Percentiles rank a stretch among this genome's conserved stretches.
Evolutionary conservation across 2,888 invertebrate genomes (phyloP).

Genomic region (Lamellibrachia satsuma): DNA sequence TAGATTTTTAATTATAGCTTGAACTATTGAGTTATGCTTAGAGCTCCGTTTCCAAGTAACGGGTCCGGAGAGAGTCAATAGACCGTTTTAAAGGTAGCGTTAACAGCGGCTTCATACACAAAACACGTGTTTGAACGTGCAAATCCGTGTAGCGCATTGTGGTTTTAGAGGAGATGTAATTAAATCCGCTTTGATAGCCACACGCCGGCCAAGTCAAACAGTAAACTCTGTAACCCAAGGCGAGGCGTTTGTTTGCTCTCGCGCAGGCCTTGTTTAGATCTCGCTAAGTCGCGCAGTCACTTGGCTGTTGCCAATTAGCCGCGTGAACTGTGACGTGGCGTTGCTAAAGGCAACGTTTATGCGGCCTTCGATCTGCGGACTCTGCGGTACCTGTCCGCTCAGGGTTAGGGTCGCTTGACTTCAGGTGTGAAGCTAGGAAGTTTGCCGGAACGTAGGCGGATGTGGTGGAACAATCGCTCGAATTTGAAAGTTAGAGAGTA

Average conservation of each 20-base stretch:
- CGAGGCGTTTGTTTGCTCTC: background rate
- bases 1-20: background rate
- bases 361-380: background rate
- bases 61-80: background rate
- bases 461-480: background rate
- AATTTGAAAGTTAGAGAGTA: background rate
- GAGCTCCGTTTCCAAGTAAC: background rate
- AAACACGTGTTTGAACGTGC: background rate
- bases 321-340: conserved; percentile 13
- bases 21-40: background rate
- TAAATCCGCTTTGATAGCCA: background rate
- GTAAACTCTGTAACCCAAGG: background rate
- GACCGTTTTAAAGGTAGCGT: background rate
- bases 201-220: background rate
- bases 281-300: background rate
- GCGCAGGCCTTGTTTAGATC: background rate
- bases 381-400: background rate
- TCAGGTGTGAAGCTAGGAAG: background rate
- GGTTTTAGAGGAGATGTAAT: background rate
- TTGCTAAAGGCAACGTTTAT: background rate
- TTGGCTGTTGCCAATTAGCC: background rate
- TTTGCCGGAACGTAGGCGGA: background rate
- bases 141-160: background rate
- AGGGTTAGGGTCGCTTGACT: background rate
- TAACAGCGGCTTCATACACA: background rate